Base-by-base conservation (phyloP, 2,888 invertebrate genomes). In the Macrosiphum euphorbiae region DNA sequence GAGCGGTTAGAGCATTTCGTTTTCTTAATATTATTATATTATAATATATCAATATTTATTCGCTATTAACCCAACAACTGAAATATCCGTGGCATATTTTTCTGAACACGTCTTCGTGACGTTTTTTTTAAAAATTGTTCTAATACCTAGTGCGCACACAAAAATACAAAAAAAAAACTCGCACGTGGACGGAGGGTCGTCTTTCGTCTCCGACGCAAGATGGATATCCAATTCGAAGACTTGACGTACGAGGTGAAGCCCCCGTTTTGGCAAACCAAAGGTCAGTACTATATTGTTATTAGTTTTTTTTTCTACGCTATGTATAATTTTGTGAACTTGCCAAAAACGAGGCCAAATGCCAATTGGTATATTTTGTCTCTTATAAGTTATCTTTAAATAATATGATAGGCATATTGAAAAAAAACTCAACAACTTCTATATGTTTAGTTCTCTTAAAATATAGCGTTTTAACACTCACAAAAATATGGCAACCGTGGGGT, bases 161-260 rank as follows among this genome's bases (percentile, higher is more conserved):
- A 78, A 78, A 20, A 8, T 35, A 78, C 11, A 8, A 20, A 35
- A 47, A 47, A 78, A 20, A 35, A 78, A 78, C 35, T 35, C 35
- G 20, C 10, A 20, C 52, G n/a, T 24, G 55, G 88, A 55, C 88
- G 55, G 41, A 28, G n/a, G 8, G 50, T 50, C 35, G 11, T n/a
- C 41, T 24, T 16, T 47, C 35, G 35, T n/a, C 44, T 24, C 35
- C 47, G 13, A 50, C 58, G 86, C 78, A 78, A 47, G 20, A 94
- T 94, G 94, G 94, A 94, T 86, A 94, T 94, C 52, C 94, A 94
- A 61, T 94, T 94, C 50, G 94, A 94, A 90, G 94, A 94, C 88
- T 91, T 94, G 28, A 94, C 94, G 47, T 94, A 94, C 88, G 90
- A 55, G 28, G 92, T 92, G 26, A 92, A 88, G 47, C 90, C 92